A percentile compares a stretch with the other conserved stretches of the same genome.
phyloP scores from a whole-genome alignment of 2,797 vertebrate genomes.

The Dipus sagitta region DNA sequence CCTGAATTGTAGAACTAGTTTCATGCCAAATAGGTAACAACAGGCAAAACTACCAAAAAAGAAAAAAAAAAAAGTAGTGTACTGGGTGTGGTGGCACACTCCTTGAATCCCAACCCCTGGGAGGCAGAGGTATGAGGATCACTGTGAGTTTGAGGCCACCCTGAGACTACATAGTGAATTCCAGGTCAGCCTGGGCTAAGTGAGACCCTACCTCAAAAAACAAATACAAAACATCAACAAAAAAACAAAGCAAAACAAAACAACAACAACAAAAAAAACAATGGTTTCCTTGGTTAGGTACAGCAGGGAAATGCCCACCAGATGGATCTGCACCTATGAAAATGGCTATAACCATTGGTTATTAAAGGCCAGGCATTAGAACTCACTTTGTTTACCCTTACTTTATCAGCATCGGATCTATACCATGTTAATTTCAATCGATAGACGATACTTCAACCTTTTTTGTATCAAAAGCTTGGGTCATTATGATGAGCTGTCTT shows the following conservation, averaged over 20 bases:
- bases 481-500: neutral
- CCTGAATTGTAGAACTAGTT: neutral
- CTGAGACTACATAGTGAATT: too few relatives aligned
- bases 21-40: neutral
- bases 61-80: conserved; percentile 1
- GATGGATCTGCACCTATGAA: neutral
- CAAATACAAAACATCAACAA: too few relatives aligned
- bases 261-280: too few relatives aligned
- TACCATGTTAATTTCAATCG: conserved; percentile 31
- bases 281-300: conserved; percentile 1
- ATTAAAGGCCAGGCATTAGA: conserved; percentile 16
- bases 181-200: too few relatives aligned
- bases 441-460: neutral
- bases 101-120: too few relatives aligned
- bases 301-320: neutral
- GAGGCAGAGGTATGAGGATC: too few relatives aligned
- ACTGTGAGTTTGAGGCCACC: too few relatives aligned
- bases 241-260: too few relatives aligned
- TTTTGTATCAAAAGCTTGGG: conserved; percentile 39
- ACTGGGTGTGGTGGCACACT: too few relatives aligned
- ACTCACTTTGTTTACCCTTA: neutral
- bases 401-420: neutral
- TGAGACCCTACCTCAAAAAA: too few relatives aligned
- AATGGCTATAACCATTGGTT: neutral
- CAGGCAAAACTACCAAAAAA: conserved; percentile 15